These are phyloP conservation scores for Edolisoma coerulescens DNA, from an alignment of 2,113 vertebrate genomes.

Conservation along the genomic window DNA sequence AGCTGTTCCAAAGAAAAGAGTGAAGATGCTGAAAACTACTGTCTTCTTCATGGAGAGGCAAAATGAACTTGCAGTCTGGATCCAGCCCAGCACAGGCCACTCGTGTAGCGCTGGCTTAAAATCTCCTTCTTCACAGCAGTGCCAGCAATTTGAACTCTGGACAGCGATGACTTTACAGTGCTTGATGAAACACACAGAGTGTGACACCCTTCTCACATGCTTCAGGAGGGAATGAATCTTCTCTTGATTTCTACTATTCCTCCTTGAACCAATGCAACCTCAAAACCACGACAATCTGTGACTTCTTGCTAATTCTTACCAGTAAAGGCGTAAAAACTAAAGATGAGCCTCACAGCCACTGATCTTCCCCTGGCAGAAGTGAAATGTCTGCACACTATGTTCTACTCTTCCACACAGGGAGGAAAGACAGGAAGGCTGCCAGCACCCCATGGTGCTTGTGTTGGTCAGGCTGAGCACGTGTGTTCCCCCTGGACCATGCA, in stretches of 20 bases:
- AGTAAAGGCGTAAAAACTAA: neutral
- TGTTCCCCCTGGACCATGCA: neutral
- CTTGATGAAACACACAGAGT: neutral
- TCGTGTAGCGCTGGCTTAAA: neutral
- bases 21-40: neutral
- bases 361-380: neutral
- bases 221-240: neutral
- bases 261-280: neutral
- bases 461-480: neutral
- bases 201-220: neutral
- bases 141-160: neutral
- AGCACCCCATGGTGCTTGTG: neutral
- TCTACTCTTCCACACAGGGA: neutral
- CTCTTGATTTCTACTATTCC: neutral
- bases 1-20: neutral
- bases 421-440: neutral
- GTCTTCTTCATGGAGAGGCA: neutral
- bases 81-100: neutral
- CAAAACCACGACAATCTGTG: neutral
- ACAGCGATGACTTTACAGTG: neutral
- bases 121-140: neutral
- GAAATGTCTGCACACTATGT: neutral
- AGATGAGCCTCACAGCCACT: neutral
- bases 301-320: neutral
- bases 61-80: neutral